Conservation (phyloP, 2,888 invertebrate genomes). For the Ctenicera cuprea region DNA sequence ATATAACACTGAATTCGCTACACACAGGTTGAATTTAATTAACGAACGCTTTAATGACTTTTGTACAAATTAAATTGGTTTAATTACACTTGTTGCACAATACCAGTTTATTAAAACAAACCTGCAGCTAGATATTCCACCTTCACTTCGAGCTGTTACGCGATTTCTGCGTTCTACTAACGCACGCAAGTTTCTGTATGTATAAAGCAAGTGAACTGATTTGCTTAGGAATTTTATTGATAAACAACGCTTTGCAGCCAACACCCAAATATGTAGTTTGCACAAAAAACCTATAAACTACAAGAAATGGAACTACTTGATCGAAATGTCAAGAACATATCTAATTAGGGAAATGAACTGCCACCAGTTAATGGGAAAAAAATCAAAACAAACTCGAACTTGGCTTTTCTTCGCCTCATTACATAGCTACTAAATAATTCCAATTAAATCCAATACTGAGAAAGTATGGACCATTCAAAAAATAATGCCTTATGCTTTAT, state of each 20-base stretch:
- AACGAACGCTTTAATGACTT: not conserved
- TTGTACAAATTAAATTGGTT: too few species aligned
- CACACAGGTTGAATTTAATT: not conserved
- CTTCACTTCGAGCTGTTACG: constrained; percentile 13
- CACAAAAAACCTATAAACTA: not conserved
- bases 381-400: too few species aligned
- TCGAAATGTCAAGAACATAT: constrained; percentile 23
- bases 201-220: not conserved
- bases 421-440: too few species aligned
- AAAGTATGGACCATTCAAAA: too few species aligned
- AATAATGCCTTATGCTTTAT: too few species aligned
- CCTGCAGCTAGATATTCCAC: constrained; percentile 11
- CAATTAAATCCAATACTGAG: too few species aligned
- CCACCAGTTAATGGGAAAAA: too few species aligned
- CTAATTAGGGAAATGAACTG: constrained; percentile 4
- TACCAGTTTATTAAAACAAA: not conserved
- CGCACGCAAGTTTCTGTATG: constrained; percentile 7
- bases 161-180: not conserved
- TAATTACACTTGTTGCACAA: constrained; percentile 24
- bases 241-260: constrained; percentile 14
- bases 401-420: too few species aligned
- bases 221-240: constrained; percentile 26
- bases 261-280: not conserved
- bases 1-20: not conserved
- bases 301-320: not conserved